Base-by-base conservation (phyloP, 92 coral and sea anemone genomes). In the Epizoanthus ramosus region DNA sequence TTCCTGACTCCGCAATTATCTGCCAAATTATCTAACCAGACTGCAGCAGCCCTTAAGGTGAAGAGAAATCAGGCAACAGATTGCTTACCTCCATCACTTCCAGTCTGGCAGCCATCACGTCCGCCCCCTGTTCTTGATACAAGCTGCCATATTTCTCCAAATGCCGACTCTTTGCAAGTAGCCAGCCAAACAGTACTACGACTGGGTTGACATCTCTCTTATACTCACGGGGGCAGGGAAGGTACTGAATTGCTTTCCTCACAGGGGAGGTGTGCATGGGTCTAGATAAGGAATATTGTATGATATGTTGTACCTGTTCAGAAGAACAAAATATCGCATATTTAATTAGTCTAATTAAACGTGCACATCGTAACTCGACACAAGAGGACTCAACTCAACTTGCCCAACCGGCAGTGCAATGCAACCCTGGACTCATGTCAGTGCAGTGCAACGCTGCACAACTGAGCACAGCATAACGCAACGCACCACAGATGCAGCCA, bases 181-280 rank as follows among this genome's bases (percentile, higher is more conserved):
- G 87, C 98, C 98, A 95, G 12, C 98, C 96, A 82, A 93, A 95
- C 61, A 95, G 79, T 60, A 95, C 96, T 16, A 90, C 98, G 59
- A 95, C 82, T 31, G 98, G 94, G 39, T 90, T 86, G 35, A 58
- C 66, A 13, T 73, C 85, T 57, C 86, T 84, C 19, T 66, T 90
- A 19, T 71, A 79, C 69, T 89, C 86, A 50, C 89, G 64, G 35
- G 94, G 94, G 56, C 94, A 86, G 5, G 94, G 94, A 57, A 80
- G 70, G 39, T 80, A 74, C 56, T 74, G 73, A 67, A 92, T 53
- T 19, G 91, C 71, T 31, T 79, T 76, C 50, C 75, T 57, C 35
- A 24, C 74, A 24, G 87, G 56, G 66, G 87, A 85, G 82, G 83
- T 60, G 83, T 90, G 94, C 35, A 92, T 68, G 12, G 79, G 81